A percentile compares a stretch with the other conserved stretches of the same genome.
Evolutionary conservation across 2,113 vertebrate species (phyloP).

Genomic region (Nibea albiflora): DNA sequence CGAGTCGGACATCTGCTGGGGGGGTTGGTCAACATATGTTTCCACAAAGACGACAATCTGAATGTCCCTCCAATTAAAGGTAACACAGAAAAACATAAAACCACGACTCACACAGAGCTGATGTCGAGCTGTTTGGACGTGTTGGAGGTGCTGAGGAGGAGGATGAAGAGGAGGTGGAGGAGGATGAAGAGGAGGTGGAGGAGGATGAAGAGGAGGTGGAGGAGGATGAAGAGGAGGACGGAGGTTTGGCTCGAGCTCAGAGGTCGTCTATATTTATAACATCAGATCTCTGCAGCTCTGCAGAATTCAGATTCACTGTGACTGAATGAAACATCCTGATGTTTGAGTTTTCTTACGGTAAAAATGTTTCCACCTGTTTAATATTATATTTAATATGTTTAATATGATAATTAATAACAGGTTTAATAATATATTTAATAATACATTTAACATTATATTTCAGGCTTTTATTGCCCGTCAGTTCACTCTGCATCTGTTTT

Average conservation of each 20-base stretch:
- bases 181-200: neutral
- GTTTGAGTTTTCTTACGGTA: too few species aligned
- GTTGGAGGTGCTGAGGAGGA: conserved; percentile 8
- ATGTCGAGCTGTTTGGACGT: conserved; percentile 24
- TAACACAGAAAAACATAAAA: conserved; percentile 18
- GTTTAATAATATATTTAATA: too few species aligned
- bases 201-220: neutral
- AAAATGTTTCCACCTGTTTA: too few species aligned
- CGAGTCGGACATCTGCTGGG: conserved; percentile 81
- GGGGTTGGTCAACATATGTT: conserved; percentile 81
- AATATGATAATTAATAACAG: too few species aligned
- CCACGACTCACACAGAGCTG: neutral
- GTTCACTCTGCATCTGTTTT: neutral
- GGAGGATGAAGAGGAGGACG: neutral
- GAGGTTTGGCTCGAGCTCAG: conserved; percentile 14
- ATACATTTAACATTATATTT: neutral
- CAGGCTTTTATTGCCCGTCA: neutral
- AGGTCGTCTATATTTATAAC: conserved; percentile 29
- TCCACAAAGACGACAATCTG: conserved; percentile 66
- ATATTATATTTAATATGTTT: too few species aligned
- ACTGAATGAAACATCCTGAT: too few species aligned
- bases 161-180: conserved; percentile 3
- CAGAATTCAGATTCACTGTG: neutral
- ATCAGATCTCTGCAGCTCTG: conserved; percentile 12
- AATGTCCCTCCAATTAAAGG: conserved; percentile 71